Evolutionary conservation across 2,888 invertebrate species (phyloP).

Genomic region (Gastrophysa polygoni): DNA sequence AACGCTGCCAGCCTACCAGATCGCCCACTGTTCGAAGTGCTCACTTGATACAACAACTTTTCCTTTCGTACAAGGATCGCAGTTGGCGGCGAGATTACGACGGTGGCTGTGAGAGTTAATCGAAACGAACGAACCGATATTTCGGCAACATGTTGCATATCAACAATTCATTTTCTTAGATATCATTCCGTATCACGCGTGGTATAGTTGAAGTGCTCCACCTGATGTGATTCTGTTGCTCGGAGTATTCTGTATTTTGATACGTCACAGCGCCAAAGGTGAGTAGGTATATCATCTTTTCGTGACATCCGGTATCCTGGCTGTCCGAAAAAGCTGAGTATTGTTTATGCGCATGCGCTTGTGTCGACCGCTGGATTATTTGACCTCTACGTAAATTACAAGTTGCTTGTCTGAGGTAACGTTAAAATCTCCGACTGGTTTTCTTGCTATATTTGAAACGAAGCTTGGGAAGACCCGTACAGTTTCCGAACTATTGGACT

Average conservation of each 20-base stretch:
- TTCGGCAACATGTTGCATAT: not conserved
- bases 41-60: slow-evolving; percentile 30
- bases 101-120: slow-evolving; percentile 23
- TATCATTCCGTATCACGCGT: not conserved
- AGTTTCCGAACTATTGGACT: too few relatives aligned
- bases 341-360: not conserved
- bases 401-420: slow-evolving; percentile 6
- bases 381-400: slow-evolving; percentile 8
- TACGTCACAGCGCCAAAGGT: not conserved
- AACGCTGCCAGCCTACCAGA: slow-evolving; percentile 25
- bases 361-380: not conserved
- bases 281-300: not conserved
- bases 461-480: too few relatives aligned
- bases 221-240: not conserved
- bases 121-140: not conserved
- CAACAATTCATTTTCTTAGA: not conserved
- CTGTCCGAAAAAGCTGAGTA: not conserved
- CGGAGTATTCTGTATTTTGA: not conserved
- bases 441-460: not conserved
- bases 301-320: not conserved
- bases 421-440: not conserved
- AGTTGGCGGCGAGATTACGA: slow-evolving; percentile 25
- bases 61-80: slow-evolving; percentile 21
- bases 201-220: not conserved
- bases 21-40: slow-evolving; percentile 20